Evolutionary conservation across 2,888 invertebrate species (phyloP).

Genomic region (Exephanes ischioxanthus): DNA sequence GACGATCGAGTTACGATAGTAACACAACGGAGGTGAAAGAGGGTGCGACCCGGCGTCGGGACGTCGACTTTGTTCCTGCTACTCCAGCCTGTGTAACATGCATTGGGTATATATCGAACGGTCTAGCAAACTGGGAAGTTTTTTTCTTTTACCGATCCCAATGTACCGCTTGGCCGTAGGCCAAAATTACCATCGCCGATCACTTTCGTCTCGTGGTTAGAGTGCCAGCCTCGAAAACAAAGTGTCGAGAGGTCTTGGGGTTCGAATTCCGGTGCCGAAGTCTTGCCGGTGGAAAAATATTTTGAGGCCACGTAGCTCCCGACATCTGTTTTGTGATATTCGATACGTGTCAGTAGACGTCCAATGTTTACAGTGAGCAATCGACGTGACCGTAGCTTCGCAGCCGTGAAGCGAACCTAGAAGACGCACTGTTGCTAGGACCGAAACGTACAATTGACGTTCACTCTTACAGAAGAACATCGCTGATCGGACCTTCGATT

Average conservation of each 20-base stretch:
- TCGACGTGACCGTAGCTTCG: not conserved
- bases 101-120: too few species aligned
- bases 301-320: not conserved
- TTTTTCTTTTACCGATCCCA: too few species aligned
- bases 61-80: constrained; percentile 34
- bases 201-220: not conserved
- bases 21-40: constrained; percentile 55
- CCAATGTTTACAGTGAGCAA: not conserved
- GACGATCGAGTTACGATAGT: constrained; percentile 59
- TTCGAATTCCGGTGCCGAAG: not conserved
- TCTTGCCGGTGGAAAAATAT: not conserved
- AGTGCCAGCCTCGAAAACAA: not conserved
- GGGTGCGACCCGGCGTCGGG: constrained; percentile 78
- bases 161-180: too few species aligned
- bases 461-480: not conserved
- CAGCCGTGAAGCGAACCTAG: not conserved
- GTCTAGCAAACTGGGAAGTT: too few species aligned
- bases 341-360: not conserved
- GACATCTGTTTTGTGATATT: not conserved
- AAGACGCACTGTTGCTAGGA: not conserved
- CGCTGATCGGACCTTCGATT: too few species aligned
- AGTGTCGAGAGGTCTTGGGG: not conserved
- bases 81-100: not conserved
- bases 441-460: not conserved
- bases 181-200: not conserved